These are phyloP conservation scores for Ceratina calcarata DNA, from an alignment of 1,140 invertebrate genomes.

Conservation along the genomic window DNA sequence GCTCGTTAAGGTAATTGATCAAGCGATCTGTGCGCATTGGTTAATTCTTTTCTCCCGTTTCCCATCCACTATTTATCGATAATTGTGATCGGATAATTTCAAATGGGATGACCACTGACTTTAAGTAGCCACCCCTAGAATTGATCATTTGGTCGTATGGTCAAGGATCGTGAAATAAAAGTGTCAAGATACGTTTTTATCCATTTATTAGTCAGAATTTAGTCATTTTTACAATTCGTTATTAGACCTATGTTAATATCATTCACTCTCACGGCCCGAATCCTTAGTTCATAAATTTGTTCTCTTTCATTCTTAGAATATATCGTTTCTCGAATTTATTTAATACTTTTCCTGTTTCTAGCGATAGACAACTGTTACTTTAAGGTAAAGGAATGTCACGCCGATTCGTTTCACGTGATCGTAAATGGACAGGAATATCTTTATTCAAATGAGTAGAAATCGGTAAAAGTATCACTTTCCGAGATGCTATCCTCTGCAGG, in stretches of 20 bases:
- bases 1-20: no score
- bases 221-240: not conserved
- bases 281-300: not conserved
- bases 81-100: no score
- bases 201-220: no score
- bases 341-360: not conserved
- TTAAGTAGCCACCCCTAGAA: no score
- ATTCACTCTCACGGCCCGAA: not conserved
- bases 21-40: no score
- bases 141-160: no score
- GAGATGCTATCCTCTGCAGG: not conserved
- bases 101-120: no score
- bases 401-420: not conserved
- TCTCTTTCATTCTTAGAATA: not conserved
- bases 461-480: constrained; percentile 25
- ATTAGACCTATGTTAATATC: constrained; percentile 2
- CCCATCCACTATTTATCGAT: no score
- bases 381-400: constrained; percentile 12
- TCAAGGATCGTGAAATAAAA: no score
- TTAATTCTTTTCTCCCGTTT: no score
- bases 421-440: not conserved
- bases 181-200: no score
- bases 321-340: not conserved
- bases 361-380: not conserved
- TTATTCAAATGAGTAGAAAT: constrained; percentile 46